These are phyloP conservation scores for Podarcis muralis DNA, from an alignment of 2,113 vertebrate species.

Conservation along the genomic window DNA sequence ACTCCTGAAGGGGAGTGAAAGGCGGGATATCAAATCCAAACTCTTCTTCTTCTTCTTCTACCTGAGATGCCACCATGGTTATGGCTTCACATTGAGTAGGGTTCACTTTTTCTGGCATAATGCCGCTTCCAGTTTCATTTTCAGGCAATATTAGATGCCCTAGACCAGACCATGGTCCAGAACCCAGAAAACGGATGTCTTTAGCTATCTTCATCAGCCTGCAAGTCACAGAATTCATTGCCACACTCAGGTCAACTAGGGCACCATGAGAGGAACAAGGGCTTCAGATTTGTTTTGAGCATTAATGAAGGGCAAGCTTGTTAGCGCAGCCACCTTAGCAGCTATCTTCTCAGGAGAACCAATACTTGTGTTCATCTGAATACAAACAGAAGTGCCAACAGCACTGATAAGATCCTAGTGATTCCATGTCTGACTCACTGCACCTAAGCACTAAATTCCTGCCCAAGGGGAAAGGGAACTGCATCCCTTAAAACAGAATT, in stretches of 20 bases:
- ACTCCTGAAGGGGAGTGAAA: too few relatives aligned
- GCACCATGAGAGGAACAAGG: conserved; percentile 89
- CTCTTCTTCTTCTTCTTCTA: too few relatives aligned
- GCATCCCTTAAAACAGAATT: conserved; percentile 76
- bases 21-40: too few relatives aligned
- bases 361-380: conserved; percentile 92
- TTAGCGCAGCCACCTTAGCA: conserved; percentile 86
- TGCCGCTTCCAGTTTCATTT: conserved; percentile 97
- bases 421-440: conserved; percentile 94
- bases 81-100: too few relatives aligned
- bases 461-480: conserved; percentile 93
- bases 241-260: conserved; percentile 93
- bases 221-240: conserved; percentile 93
- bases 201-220: conserved; percentile 99
- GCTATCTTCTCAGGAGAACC: conserved; percentile 98
- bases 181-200: conserved; percentile 94
- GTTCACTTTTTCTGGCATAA: conserved; percentile 84
- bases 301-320: conserved; percentile 92
- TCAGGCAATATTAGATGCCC: conserved; percentile 94
- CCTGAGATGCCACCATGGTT: too few relatives aligned
- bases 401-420: conserved; percentile 84
- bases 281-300: conserved; percentile 97
- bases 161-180: conserved; percentile 94
- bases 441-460: conserved; percentile 95
- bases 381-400: conserved; percentile 94